These are phyloP conservation scores for Cydia pomonella DNA, from an alignment of 1,140 invertebrate genomes.

Conservation along the genomic window DNA sequence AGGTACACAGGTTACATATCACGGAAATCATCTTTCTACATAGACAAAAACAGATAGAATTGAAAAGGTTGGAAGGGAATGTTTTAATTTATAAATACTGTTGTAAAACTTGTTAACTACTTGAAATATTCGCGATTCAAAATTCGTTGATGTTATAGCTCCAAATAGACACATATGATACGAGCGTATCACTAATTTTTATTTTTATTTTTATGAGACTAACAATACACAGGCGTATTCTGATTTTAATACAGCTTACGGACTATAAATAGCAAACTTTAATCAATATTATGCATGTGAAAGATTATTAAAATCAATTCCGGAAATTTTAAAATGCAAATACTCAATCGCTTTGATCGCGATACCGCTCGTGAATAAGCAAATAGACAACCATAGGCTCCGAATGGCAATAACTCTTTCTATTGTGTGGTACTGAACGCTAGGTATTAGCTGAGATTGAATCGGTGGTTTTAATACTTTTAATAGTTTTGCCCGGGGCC, in stretches of 20 bases:
- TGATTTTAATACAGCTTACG: too few species aligned
- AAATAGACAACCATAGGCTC: conserved; percentile 27
- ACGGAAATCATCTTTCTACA: too few species aligned
- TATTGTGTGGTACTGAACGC: conserved; percentile 30
- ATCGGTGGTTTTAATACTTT: conserved; percentile 30
- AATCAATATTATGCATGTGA: background rate
- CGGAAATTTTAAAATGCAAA: conserved; percentile 1
- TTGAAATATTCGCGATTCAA: too few species aligned
- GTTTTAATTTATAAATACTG: too few species aligned
- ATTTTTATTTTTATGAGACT: background rate
- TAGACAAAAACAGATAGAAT: too few species aligned
- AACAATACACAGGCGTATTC: too few species aligned
- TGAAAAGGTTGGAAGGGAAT: too few species aligned
- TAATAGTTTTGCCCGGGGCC: conserved; percentile 19
- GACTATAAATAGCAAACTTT: background rate
- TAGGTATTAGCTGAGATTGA: conserved; percentile 30
- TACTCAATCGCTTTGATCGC: conserved; percentile 16
- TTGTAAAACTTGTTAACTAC: too few species aligned
- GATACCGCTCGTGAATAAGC: conserved; percentile 24
- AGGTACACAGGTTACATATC: too few species aligned
- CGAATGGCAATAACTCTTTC: conserved; percentile 31
- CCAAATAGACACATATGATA: too few species aligned
- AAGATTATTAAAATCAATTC: conserved; percentile 1
- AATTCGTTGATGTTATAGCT: too few species aligned
- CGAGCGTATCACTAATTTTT: background rate